phyloP scores from a whole-genome alignment of 2,113 vertebrate species.

The Zosterops hypoxanthus region DNA sequence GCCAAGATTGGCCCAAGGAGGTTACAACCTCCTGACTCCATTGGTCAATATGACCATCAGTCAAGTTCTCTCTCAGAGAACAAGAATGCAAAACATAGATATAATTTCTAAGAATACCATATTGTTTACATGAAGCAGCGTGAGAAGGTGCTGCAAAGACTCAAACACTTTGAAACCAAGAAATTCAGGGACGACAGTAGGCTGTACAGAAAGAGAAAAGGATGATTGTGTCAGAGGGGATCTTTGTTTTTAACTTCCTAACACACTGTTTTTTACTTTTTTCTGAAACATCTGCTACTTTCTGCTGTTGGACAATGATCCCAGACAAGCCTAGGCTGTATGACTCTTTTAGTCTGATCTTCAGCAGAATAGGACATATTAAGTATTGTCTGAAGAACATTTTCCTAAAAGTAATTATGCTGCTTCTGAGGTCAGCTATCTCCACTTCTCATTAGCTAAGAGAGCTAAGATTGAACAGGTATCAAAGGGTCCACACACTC shows the following conservation, averaged over 20 bases:
- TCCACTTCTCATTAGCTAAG: neutral
- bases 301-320: neutral
- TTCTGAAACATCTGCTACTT: neutral
- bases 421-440: neutral
- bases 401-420: neutral
- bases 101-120: too few species aligned
- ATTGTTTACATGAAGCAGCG: too few species aligned
- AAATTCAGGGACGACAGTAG: too few species aligned
- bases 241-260: neutral
- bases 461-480: neutral
- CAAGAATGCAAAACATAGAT: too few species aligned
- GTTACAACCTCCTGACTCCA: too few species aligned
- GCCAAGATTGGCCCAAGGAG: too few species aligned
- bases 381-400: neutral
- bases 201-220: neutral
- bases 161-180: too few species aligned
- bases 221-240: neutral
- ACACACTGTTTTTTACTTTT: neutral
- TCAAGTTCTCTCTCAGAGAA: too few species aligned
- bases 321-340: neutral
- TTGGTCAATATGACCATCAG: too few species aligned
- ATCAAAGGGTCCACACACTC: neutral
- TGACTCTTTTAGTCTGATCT: neutral
- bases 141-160: too few species aligned
- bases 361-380: neutral